Conservation (phyloP, 2,888 invertebrate species). For the Tipula unca region DNA sequence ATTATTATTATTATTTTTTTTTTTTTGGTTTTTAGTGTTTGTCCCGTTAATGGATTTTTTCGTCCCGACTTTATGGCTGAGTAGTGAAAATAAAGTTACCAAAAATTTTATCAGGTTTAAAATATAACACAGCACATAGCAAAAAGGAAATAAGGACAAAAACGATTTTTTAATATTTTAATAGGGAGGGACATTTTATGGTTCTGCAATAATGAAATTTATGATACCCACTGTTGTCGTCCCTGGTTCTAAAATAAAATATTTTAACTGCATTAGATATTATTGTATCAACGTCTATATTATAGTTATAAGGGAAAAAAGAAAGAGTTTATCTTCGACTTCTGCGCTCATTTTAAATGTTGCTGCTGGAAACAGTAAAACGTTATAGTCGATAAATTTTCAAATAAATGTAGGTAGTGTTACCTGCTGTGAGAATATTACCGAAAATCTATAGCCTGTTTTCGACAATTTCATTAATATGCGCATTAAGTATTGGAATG, state of each 20-base stretch:
- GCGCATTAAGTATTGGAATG: no score
- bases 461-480: no score
- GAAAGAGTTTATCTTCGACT: no score
- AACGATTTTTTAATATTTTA: neutral
- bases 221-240: neutral
- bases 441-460: no score
- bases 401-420: no score
- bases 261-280: neutral
- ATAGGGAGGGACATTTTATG: neutral
- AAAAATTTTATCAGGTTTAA: neutral
- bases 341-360: no score
- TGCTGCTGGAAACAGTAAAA: no score
- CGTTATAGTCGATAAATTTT: no score
- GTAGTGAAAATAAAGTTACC: neutral
- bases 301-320: no score
- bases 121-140: neutral
- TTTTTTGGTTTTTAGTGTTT: neutral
- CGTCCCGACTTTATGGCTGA: neutral
- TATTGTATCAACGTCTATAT: neutral
- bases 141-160: neutral
- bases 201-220: neutral
- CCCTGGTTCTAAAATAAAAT: neutral
- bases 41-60: neutral
- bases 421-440: no score
- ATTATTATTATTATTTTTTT: neutral